A percentile compares a stretch with the other conserved stretches of the same genome.
These are phyloP conservation scores for Podilymbus podiceps DNA, from an alignment of 2,113 vertebrate genomes.

Conservation along the genomic window DNA sequence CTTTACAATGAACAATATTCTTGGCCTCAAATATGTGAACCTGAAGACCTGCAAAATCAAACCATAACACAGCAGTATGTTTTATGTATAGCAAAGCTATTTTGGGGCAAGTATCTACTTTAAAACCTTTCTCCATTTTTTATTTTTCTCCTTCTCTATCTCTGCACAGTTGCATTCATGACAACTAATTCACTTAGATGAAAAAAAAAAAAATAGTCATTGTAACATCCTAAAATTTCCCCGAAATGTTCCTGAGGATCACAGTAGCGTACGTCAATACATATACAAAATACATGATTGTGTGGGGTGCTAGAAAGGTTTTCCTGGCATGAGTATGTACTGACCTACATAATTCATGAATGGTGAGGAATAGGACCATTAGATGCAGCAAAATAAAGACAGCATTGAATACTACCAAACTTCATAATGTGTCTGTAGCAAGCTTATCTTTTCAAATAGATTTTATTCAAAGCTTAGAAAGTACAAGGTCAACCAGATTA, in stretches of 20 bases:
- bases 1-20: not conserved
- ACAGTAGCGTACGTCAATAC: not conserved
- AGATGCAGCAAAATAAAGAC: slow-evolving; percentile 23
- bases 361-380: slow-evolving; percentile 21
- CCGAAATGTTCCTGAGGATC: not conserved
- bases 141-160: not conserved
- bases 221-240: not conserved
- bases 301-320: slow-evolving; percentile 30
- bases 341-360: slow-evolving; percentile 63
- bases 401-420: slow-evolving; percentile 21
- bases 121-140: not conserved
- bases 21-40: not conserved
- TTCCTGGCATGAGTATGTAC: not conserved
- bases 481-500: slow-evolving; percentile 23
- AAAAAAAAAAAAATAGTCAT: not conserved
- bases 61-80: not conserved
- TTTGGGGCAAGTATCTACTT: not conserved
- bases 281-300: slow-evolving; percentile 34
- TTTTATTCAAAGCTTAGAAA: slow-evolving; percentile 38
- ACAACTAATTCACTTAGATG: not conserved
- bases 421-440: not conserved
- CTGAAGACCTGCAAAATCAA: not conserved
- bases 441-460: slow-evolving; percentile 23
- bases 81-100: not conserved
- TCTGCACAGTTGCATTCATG: not conserved